Evolutionary conservation across 2,797 vertebrate species (phyloP), one percentile per base, ranked within the genome.

Genomic region (Oreortyx pictus): DNA sequence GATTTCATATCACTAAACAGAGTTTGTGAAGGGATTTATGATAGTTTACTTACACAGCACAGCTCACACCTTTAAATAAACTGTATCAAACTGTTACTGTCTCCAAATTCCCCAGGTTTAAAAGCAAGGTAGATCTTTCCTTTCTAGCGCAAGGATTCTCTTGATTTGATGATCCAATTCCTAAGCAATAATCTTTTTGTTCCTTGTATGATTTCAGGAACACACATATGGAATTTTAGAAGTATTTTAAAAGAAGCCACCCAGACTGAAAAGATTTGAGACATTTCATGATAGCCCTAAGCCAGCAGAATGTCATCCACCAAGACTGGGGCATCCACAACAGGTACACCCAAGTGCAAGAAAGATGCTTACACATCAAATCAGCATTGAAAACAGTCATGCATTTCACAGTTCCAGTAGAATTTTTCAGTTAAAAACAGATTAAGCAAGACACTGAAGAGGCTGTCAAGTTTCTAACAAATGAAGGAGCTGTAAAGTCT

Each of bases 11-110:
- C 61, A 81, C 43, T 90, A 86, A 95, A 50, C 5, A 65, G 9
- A 92, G 60, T 44, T 39, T 88, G 67, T 91, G 94, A 89, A 82
- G 77, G 66, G 64, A 95, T 92, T 91, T 93, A 71, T 50, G 86
- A 20, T 87, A 75, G 85, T 91, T 94, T 75, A 88, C 62, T 70
- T 70, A 82, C 23, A 66, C 31, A 73, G 46, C 22, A 20, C 44
- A 71, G 66, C 59, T 94, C 43, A 18, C 52, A 18, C 27, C 59
- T 88, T 78, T 88, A 82, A 86, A 93, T 60, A 94, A 91, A 91
- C 86, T 75, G 37, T 80, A 89, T 65, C 52, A 79, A 91, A 73
- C 56, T 47, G n/a, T 9, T 59, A 72, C 16, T 94, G 37, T 64
- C 68, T 91, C 35, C 67, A 70, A 84, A 91, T 44, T 82, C 64